These are phyloP conservation scores for Galeopsomyia nigrocyanea DNA, from an alignment of 2,888 invertebrate genomes.

Conservation along the genomic window DNA sequence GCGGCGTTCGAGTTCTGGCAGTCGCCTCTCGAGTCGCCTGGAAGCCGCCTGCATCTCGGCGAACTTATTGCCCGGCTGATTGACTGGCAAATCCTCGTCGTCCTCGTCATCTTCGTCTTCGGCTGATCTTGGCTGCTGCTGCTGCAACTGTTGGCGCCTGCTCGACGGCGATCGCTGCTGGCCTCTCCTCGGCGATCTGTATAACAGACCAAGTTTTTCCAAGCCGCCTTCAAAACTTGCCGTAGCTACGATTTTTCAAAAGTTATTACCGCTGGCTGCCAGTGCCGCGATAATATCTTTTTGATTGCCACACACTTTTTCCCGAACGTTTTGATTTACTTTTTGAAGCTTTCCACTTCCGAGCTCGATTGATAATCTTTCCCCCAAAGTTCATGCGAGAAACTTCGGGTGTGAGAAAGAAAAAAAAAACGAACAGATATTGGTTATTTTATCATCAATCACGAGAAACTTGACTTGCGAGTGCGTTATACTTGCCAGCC, in stretches of 20 bases:
- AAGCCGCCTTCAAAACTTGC: too few relatives aligned
- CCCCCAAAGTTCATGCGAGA: too few relatives aligned
- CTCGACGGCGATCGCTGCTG: constrained; percentile 54
- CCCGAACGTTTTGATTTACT: too few relatives aligned
- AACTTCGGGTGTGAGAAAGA: too few relatives aligned
- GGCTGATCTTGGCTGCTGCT: constrained; percentile 44
- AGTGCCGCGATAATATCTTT: not conserved
- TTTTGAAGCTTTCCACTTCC: too few relatives aligned
- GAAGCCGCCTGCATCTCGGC: constrained; percentile 62
- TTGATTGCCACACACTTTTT: too few relatives aligned
- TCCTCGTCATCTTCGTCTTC: constrained; percentile 47
- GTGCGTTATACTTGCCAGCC: too few relatives aligned
- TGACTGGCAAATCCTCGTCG: constrained; percentile 17
- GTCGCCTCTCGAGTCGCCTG: constrained; percentile 58
- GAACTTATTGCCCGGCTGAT: constrained; percentile 53
- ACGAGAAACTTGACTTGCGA: too few relatives aligned
- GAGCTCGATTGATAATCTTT: too few relatives aligned
- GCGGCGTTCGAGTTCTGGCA: constrained; percentile 50
- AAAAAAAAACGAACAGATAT: too few relatives aligned
- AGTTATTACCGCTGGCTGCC: not conserved
- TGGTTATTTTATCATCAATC: too few relatives aligned
- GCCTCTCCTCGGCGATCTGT: constrained; percentile 29
- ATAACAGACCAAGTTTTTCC: not conserved
- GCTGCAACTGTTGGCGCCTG: constrained; percentile 29
- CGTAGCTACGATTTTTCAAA: constrained; percentile 40